Conservation (phyloP, 1,140 invertebrate species). For the Periplaneta americana region DNA sequence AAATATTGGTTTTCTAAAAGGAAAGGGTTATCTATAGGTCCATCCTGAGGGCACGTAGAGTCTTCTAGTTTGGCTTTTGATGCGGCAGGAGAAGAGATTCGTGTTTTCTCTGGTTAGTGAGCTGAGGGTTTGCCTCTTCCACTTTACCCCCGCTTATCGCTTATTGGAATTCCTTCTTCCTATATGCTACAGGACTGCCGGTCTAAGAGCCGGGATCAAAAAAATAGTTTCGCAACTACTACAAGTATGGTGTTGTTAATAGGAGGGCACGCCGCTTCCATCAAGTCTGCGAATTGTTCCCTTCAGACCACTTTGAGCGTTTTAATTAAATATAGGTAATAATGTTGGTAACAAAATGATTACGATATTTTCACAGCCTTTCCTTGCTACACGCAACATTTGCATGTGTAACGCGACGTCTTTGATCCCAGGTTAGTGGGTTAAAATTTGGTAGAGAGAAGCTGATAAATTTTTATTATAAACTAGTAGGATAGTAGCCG, state of each 20-base stretch:
- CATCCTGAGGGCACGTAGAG: not conserved
- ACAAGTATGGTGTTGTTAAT: not conserved
- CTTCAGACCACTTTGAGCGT: not conserved
- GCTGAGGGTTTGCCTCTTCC: not conserved
- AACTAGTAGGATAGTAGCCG: no score
- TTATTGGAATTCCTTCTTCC: slow-evolving; percentile 8
- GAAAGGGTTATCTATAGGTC: not conserved
- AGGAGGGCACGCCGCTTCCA: not conserved
- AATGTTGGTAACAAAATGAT: not conserved
- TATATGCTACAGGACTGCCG: not conserved
- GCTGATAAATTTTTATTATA: no score
- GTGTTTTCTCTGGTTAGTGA: not conserved
- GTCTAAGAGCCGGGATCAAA: not conserved
- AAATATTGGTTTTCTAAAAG: not conserved
- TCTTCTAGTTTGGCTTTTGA: not conserved
- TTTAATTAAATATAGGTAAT: not conserved
- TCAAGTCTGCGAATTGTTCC: not conserved
- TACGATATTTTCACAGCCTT: not conserved
- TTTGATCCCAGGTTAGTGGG: no score
- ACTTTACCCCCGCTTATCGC: not conserved
- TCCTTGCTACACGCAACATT: no score
- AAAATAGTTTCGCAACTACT: not conserved
- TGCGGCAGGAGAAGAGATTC: not conserved
- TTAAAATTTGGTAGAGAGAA: no score
- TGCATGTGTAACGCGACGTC: no score